Evolutionary conservation across 2,797 vertebrate species (phyloP), one percentile per base, ranked within the genome.

Genomic region (Acanthurus tractus): DNA sequence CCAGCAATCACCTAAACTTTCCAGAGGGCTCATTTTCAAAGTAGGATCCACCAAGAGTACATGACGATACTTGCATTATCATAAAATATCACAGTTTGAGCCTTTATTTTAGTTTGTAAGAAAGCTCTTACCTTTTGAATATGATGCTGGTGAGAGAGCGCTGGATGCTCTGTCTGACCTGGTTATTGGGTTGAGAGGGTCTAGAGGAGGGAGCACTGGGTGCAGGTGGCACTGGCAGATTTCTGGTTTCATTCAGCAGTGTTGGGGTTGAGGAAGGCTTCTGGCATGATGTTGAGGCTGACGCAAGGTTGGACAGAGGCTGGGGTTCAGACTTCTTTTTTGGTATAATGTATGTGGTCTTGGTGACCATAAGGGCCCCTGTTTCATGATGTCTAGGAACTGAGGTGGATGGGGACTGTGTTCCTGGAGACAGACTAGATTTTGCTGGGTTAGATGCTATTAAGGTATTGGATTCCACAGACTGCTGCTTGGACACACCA

Each of bases 101-200:
- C 6, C 61, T 71, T 44, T 3, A 50, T 20, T 15, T 0, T 23
- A 57, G 8, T 10, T 50, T 11, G 36, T 57, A 6, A 48, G 42
- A 22, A 9, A 18, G 9, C 48, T 69, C 96, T 94, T 89, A 99
- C 98, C 98, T 98, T 94, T 97, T 98, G 91, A 94, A 95, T 52
- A 99, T 89, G 88, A 97, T 97, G 86, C 96, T 94, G 76, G 95
- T 96, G 56, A 99, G 94, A 3, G 97, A 97, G 20, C 97, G 95
- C 53, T 98, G 96, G 86, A 99, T 97, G 80, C 98, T 98, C 82
- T 99, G 97, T 42, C 98, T 96, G 78, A 99, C 96, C 88, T 97
- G 97, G 45, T 93, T 96, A 83, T 97, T 98, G 70, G 97, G 96
- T 57, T 96, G 96, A 15, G 96, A 73, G 4, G 95, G 86, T 68